phyloP scores from a whole-genome alignment of 2,888 invertebrate genomes.

The Graphium colonna region DNA sequence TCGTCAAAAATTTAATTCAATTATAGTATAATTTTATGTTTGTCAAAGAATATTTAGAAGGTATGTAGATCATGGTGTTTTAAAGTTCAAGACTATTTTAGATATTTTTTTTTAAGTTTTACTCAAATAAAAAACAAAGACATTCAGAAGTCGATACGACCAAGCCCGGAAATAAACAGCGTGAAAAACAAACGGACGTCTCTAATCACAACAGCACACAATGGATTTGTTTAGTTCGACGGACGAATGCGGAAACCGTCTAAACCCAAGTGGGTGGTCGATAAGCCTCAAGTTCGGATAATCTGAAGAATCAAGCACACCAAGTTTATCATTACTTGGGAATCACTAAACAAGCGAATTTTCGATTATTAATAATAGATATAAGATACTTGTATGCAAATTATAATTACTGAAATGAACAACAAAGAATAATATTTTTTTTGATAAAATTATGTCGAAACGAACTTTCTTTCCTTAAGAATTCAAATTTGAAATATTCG shows the following conservation, averaged over 20 bases:
- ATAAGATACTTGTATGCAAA: background rate
- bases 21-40: too few species aligned
- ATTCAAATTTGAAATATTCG: too few species aligned
- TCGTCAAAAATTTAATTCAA: too few species aligned
- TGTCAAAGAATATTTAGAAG: too few species aligned
- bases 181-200: slow-evolving; percentile 57
- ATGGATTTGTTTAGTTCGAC: slow-evolving; percentile 71
- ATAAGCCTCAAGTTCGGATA: slow-evolving; percentile 18
- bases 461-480: too few species aligned
- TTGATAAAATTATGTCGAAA: too few species aligned
- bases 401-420: background rate
- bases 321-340: background rate
- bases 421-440: too few species aligned
- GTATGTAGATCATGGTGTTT: too few species aligned
- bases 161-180: slow-evolving; percentile 58
- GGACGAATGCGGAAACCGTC: slow-evolving; percentile 59
- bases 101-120: too few species aligned
- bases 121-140: too few species aligned
- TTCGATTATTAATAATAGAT: background rate
- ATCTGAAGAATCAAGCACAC: background rate
- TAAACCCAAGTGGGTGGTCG: slow-evolving; percentile 67
- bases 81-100: too few species aligned
- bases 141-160: slow-evolving; percentile 20
- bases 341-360: background rate
- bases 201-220: slow-evolving; percentile 74